Evolutionary conservation across 2,888 invertebrate species (phyloP).

Genomic region (Euplexia lucipara): DNA sequence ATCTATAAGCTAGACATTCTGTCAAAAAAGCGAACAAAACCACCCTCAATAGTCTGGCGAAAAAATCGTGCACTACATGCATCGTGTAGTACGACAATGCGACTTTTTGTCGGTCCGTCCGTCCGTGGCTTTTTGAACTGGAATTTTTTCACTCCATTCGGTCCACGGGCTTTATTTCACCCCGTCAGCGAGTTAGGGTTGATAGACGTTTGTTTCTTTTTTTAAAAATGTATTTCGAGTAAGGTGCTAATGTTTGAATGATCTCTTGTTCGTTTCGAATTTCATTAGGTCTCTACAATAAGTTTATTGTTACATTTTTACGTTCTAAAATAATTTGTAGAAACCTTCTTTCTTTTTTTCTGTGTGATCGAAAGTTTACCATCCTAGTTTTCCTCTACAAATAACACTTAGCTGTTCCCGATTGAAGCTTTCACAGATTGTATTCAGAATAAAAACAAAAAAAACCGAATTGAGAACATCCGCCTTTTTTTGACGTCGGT

Average conservation of each 20-base stretch:
- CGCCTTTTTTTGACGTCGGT: too few species aligned
- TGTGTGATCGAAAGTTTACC: too few species aligned
- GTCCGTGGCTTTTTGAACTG: constrained; percentile 88
- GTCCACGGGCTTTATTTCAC: constrained; percentile 80
- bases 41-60: constrained; percentile 68
- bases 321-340: not conserved
- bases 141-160: constrained; percentile 89
- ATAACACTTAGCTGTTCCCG: too few species aligned
- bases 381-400: too few species aligned
- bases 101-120: constrained; percentile 79
- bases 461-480: too few species aligned
- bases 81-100: constrained; percentile 75
- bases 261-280: constrained; percentile 1
- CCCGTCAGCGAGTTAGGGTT: constrained; percentile 80
- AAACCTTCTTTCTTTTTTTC: not conserved
- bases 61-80: constrained; percentile 74
- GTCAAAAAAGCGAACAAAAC: constrained; percentile 56
- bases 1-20: constrained; percentile 55
- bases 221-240: not conserved
- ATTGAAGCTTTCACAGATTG: too few species aligned
- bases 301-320: not conserved
- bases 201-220: constrained; percentile 60
- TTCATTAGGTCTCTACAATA: not conserved
- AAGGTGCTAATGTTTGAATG: constrained; percentile 25
- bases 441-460: too few species aligned